A percentile compares a stretch with the other conserved stretches of the same genome.
Evolutionary conservation across 2,113 vertebrate genomes (phyloP).

Genomic region (Tympanuchus pallidicinctus): DNA sequence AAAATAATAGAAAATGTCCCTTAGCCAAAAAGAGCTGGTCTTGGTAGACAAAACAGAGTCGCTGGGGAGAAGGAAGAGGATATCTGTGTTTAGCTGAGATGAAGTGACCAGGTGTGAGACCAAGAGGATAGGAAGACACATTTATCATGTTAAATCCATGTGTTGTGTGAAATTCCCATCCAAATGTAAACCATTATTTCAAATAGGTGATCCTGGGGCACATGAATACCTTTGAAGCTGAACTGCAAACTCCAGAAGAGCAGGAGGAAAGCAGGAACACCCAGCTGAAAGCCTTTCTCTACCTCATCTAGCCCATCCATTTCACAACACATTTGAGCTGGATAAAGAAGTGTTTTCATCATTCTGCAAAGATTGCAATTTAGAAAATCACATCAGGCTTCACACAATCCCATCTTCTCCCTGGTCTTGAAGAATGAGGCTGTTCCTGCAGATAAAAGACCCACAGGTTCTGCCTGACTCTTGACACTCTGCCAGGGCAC

Average conservation of each 20-base stretch:
- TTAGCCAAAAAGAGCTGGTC: not conserved
- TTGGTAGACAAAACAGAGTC: not conserved
- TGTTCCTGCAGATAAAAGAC: not conserved
- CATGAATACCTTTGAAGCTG: not conserved
- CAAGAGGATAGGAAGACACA: not conserved
- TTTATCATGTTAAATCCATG: not conserved
- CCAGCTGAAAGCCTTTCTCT: not conserved
- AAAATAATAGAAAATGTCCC: not conserved
- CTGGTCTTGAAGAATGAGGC: not conserved
- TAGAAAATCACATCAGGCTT: not conserved
- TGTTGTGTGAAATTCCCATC: not conserved
- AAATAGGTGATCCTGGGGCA: not conserved
- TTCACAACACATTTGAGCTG: not conserved
- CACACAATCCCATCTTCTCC: not conserved
- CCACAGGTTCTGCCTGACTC: rapidly evolving
- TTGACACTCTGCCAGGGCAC: not conserved
- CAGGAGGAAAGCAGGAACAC: not conserved
- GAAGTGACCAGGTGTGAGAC: rapidly evolving
- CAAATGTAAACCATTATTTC: not conserved
- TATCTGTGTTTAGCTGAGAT: not conserved
- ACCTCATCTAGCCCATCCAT: not conserved
- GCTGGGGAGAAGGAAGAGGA: rapidly evolving
- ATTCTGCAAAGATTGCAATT: not conserved
- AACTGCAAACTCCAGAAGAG: not conserved
- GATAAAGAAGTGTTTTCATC: not conserved